Base-by-base conservation (phyloP, 2,113 vertebrate genomes). In the Oncorhynchus mykiss region DNA sequence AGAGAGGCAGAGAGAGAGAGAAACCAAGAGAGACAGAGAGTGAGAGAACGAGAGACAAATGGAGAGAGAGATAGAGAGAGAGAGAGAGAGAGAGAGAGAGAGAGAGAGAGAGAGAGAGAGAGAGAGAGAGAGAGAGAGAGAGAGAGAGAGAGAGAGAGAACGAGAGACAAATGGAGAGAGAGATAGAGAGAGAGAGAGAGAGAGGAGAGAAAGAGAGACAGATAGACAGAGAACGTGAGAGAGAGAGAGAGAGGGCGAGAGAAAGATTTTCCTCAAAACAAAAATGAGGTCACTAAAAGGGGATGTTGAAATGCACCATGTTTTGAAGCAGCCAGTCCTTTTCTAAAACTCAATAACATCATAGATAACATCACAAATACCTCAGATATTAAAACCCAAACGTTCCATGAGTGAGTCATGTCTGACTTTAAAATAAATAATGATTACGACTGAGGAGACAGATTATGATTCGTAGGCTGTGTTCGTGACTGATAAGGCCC, bases 391-490 rank as follows among this genome's bases (percentile, higher is more conserved):
- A 62, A 62, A 62, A 22, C n/a, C 18, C 6, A 8, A 54, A 62
- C 20, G 13, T 62, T 22, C 2, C 59, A 62, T 16, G 27, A 31
- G 76, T 85, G 85, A 87, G 75, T 90, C 86, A 89, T 82, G 59
- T 22, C 83, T 84, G 78, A 70, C 70, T 45, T 70, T 73, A 67
- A 73, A 78, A 78, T 9, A 65, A 72, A 72, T 81, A 83, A 73
- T 83, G 81, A 90, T 89, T 82, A 83, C 77, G 84, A 79, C 69
- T 20, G 62, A 83, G 67, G 80, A 74, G 80, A 71, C 31, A 11
- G 57, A 62, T 22, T 79, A 72, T 76, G 84, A 86, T 84, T 89
- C 81, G 83, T 75, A 70, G 79, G 48, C 73, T 68, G 77, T 75
- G 9, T 22, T 3, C 2, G 68, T 22, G 6, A n/a, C n/a, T 22